Conservation (phyloP, 2,113 vertebrate species). For the Siniperca chuatsi region DNA sequence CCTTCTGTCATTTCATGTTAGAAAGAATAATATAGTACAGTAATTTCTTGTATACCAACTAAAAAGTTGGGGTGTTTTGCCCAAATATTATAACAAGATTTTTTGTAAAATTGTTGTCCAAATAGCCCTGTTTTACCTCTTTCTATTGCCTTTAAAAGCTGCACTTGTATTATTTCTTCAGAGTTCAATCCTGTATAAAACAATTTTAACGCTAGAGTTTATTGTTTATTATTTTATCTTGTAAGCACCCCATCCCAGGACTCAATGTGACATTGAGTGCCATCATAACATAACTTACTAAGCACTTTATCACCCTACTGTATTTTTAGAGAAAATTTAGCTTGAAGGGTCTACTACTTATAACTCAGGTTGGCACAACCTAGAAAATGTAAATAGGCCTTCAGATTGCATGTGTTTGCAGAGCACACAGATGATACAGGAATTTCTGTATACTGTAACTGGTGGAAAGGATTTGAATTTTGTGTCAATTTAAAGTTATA, state of each 20-base stretch:
- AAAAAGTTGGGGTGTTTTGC: neutral
- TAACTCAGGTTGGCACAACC: constrained; percentile 27
- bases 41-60: neutral
- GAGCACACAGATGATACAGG: constrained; percentile 25
- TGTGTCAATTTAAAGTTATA: constrained; percentile 52
- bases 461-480: constrained; percentile 48
- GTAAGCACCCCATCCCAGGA: constrained; percentile 57
- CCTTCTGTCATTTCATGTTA: neutral
- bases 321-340: constrained; percentile 58
- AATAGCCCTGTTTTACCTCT: constrained; percentile 4
- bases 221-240: constrained; percentile 39
- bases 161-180: constrained; percentile 23
- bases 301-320: constrained; percentile 80
- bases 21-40: neutral
- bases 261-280: constrained; percentile 48
- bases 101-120: neutral
- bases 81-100: neutral
- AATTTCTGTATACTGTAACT: constrained; percentile 67
- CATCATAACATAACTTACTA: constrained; percentile 43
- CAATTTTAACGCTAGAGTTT: constrained; percentile 5
- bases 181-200: constrained; percentile 19
- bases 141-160: constrained; percentile 42
- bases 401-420: constrained; percentile 29
- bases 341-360: constrained; percentile 41
- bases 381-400: constrained; percentile 24